Base-by-base conservation (phyloP, 2,888 invertebrate species). In the Drosophila melanosoma region DNA sequence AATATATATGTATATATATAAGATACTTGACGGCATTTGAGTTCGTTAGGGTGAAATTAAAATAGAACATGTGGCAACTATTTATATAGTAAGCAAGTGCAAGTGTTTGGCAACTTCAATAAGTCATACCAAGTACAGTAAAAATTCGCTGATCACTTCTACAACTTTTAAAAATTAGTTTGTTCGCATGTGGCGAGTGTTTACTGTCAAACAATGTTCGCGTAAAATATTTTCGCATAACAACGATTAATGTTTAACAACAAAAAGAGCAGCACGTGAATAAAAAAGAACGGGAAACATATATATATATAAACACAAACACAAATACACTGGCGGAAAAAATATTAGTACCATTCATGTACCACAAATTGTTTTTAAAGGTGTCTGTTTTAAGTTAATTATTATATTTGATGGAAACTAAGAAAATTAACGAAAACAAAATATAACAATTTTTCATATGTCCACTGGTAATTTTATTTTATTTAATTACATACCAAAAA, bases 1-100 rank as follows among this genome's bases (percentile, higher is more conserved):
- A 4, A 4, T 7, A 20, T 23, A 15, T 45, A 23, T 20, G 3
- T 36, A 56, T 26, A 17, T 8, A 40, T 67, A 38, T 45, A 38
- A 12, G 17, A 48, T 10, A 56, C 52, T 61, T 48, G 32, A 52
- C n/a, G 17, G 20, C 48, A 45, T 40, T 66, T 38, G 53, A 69
- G 17, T 49, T 49, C 10, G 6, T 12, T 36, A 26, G 35, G 49
- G 26, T 35, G 54, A 23, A 54, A 49, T 59, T 48, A n/a, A 74
- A 74, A 74, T 67, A 72, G 72, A 67, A 72, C 51, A 38, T 23
- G 56, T 56, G 56, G 60, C 66, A 58, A 26, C 12, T 32, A 33
- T 7, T 48, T n/a, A 45, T 11, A 33, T 35, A 42, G 12, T 51
- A 20, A 64, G 38, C 26, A 69, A 69, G 12, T 58, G n/a, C 23